A percentile compares a stretch with the other conserved stretches of the same genome.
These are phyloP conservation scores for Merops nubicus DNA, from an alignment of 2,113 vertebrate species.

Conservation along the genomic window DNA sequence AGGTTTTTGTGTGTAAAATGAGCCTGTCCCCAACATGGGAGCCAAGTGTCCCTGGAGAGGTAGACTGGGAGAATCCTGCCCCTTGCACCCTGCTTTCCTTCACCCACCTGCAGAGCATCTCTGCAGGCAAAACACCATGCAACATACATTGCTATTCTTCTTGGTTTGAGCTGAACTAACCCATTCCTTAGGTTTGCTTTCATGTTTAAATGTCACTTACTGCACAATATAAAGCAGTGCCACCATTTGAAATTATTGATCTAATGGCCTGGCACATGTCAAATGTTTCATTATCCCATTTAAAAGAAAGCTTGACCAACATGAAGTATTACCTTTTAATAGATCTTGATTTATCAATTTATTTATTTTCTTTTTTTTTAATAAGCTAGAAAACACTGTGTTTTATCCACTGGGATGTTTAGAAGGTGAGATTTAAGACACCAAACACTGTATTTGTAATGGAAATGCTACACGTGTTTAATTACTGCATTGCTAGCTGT, in stretches of 20 bases:
- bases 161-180: accelerated
- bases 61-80: not conserved
- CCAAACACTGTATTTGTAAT: not conserved
- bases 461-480: not conserved
- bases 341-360: not conserved
- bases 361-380: not conserved
- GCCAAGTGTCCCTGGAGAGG: not conserved
- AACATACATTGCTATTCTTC: accelerated
- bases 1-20: accelerated
- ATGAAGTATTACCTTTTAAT: not conserved
- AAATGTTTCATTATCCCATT: not conserved
- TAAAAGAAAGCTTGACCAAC: not conserved
- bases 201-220: not conserved
- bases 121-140: accelerated
- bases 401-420: not conserved
- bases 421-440: not conserved
- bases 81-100: not conserved
- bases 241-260: not conserved
- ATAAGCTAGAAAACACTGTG: not conserved
- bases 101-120: not conserved
- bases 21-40: no score
- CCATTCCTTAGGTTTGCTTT: not conserved
- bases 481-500: not conserved
- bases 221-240: not conserved
- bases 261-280: no score